These are phyloP conservation scores for Phyllostomus discolor DNA, from an alignment of 2,113 vertebrate genomes.

Conservation along the genomic window DNA sequence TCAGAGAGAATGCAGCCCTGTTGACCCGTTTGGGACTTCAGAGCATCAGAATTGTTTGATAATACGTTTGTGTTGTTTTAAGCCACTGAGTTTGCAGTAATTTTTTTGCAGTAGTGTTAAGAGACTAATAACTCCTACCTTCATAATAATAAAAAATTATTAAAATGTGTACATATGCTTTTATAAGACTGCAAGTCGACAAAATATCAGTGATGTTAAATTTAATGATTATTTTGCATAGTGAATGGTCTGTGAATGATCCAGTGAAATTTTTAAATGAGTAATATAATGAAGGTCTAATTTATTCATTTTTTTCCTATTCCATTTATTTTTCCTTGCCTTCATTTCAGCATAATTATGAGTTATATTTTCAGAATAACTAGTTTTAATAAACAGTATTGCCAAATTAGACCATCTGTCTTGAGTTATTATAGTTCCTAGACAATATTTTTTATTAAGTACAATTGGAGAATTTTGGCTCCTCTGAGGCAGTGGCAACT, in stretches of 20 bases:
- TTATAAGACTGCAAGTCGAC: background rate
- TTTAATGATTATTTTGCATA: constrained; percentile 11
- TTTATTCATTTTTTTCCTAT: background rate
- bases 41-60: background rate
- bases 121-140: background rate
- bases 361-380: background rate
- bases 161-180: background rate
- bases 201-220: background rate
- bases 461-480: background rate
- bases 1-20: background rate
- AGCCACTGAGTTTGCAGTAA: background rate
- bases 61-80: background rate
- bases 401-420: background rate
- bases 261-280: background rate
- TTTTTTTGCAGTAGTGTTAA: background rate
- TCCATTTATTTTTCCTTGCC: constrained; percentile 19
- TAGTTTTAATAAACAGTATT: background rate
- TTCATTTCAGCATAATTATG: background rate
- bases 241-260: background rate
- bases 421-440: constrained; percentile 1
- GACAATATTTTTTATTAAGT: background rate
- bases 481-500: background rate
- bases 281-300: background rate
- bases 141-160: background rate
- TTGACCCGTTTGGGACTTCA: background rate